Evolutionary conservation across 2,888 invertebrate genomes (phyloP).

Genomic region (Cremastinae sp.): DNA sequence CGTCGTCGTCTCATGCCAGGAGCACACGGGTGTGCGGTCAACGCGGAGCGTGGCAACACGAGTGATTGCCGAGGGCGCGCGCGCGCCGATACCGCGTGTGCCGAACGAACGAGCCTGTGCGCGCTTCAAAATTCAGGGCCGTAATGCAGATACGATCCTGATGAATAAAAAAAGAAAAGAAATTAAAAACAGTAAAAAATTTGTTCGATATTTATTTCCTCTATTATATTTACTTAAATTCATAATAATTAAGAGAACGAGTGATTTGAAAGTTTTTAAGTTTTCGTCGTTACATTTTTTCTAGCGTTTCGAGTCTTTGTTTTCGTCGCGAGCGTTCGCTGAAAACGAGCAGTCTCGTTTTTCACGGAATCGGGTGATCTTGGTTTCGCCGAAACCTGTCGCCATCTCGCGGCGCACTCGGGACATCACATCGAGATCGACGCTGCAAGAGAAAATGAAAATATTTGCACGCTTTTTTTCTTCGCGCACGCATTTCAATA

Average conservation of each 20-base stretch:
- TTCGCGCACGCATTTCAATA: no score
- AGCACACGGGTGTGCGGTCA: slow-evolving; percentile 20
- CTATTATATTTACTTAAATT: no score
- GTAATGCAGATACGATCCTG: slow-evolving; percentile 2
- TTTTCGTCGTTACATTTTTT: no score
- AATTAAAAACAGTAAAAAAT: background rate
- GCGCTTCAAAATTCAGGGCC: slow-evolving; percentile 46
- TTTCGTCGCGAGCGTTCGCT: slow-evolving; percentile 15
- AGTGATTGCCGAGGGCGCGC: slow-evolving; percentile 31
- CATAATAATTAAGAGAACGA: no score
- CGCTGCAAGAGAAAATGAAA: background rate
- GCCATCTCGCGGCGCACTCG: slow-evolving; percentile 49
- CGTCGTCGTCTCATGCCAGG: slow-evolving; percentile 16
- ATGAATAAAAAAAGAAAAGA: background rate
- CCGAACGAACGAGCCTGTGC: slow-evolving; percentile 43
- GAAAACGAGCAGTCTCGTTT: slow-evolving; percentile 3
- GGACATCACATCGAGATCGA: background rate
- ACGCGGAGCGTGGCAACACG: slow-evolving; percentile 41
- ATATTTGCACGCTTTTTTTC: background rate
- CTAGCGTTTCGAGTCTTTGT: background rate
- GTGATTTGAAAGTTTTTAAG: no score
- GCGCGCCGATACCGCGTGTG: slow-evolving; percentile 44
- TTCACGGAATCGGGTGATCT: slow-evolving; percentile 37
- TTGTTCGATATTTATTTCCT: background rate
- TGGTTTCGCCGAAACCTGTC: slow-evolving; percentile 38